Percentiles rank a stretch among this genome's conserved stretches.
Conservation (phyloP, 1,140 invertebrate genomes). For the Diachasmimorpha longicaudata region DNA sequence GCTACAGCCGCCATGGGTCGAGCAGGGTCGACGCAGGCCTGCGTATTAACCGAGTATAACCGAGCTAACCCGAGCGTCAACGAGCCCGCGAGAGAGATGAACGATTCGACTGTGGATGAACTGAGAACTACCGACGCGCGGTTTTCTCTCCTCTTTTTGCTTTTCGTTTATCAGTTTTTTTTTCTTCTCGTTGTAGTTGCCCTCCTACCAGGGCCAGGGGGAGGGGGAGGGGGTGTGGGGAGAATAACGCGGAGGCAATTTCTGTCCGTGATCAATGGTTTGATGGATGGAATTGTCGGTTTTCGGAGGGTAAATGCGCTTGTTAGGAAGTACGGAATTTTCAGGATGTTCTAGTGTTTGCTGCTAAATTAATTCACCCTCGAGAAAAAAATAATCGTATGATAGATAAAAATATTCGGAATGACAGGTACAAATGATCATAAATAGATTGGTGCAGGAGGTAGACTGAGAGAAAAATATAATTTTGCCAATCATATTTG, state of each 20-base stretch:
- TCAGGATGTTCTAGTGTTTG: not conserved
- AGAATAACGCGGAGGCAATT: not conserved
- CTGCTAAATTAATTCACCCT: too few species aligned
- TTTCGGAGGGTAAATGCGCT: not conserved
- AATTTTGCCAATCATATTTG: too few species aligned
- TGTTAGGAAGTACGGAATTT: not conserved
- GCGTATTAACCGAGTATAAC: slow-evolving; percentile 33
- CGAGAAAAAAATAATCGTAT: too few species aligned
- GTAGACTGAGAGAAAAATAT: too few species aligned
- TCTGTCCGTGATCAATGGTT: not conserved
- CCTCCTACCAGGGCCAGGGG: not conserved
- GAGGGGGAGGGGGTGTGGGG: too few species aligned
- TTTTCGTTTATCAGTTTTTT: not conserved
- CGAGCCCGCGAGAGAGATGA: slow-evolving; percentile 19
- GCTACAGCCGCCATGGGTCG: slow-evolving; percentile 57
- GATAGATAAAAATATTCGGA: too few species aligned
- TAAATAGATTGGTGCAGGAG: too few species aligned
- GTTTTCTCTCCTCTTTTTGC: not conserved
- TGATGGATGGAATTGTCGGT: not conserved
- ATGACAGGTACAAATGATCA: too few species aligned
- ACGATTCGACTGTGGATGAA: not conserved
- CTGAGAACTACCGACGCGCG: not conserved
- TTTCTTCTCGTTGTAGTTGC: not conserved
- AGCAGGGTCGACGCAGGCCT: slow-evolving; percentile 49
- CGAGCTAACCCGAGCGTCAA: slow-evolving; percentile 31